Base-by-base conservation (phyloP, 2,113 vertebrate genomes). In the Spea bombifrons region DNA sequence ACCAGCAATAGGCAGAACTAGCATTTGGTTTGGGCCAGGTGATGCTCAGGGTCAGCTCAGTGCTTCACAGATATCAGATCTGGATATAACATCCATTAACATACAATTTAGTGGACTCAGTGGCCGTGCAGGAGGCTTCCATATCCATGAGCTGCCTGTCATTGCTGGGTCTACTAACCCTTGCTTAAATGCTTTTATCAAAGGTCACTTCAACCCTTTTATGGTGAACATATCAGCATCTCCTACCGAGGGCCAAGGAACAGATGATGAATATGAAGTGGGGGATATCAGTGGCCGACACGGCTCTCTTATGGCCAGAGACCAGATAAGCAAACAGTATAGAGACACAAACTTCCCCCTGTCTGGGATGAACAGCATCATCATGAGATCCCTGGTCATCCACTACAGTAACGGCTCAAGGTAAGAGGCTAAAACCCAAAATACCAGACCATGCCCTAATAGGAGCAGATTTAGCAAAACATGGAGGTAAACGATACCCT, bases 201-300 rank as follows among this genome's bases (percentile, higher is more conserved):
- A 82, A 71, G 93, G 90, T 4, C 91, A 92, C 85, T 94, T 87
- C 76, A 94, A 94, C 85, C 93, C 93, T 0, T 76, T 92, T 47
- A 13, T 15, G 2, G 80, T 87, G 13, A 88, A 92, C 7, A 0
- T 10, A 46, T 80, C 91, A 5, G 4, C 47, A 1, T 91, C 87
- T 53, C 93, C 92, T 0, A 0, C 50, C 5, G 86, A 91, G 9
- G 89, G 87, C 44, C 68, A 6, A 2, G 93, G 93, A 43, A 92
- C 91, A 2, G 85, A 87, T 30, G 93, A 94, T 78, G 87, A 94
- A 71, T 94, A 94, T 79, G 91, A 93, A 76, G 67, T 91, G 30
- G 93, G 93, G 3, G 93, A 94, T 75, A 84, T 94, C 55, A 89
- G 91, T 63, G 93, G 93, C 8, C 93, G 94, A 83, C 92, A 88